Evolutionary conservation across 2,888 invertebrate genomes (phyloP).

Genomic region (Tethea ocularis): DNA sequence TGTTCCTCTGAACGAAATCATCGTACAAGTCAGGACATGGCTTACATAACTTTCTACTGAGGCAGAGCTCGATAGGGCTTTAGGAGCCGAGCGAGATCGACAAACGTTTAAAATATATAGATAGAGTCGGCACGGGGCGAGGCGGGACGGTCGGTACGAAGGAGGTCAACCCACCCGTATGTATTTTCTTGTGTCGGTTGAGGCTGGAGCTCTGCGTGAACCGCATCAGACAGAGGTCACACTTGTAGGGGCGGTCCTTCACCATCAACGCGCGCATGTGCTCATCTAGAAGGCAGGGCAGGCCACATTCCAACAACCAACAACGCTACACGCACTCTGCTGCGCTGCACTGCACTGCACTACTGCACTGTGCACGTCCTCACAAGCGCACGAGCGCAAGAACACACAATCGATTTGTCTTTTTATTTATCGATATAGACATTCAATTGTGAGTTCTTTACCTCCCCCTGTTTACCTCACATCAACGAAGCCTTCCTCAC

Average conservation of each 20-base stretch:
- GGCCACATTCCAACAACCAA: constrained; percentile 41
- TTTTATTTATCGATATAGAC: constrained; percentile 11
- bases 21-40: constrained; percentile 59
- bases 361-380: too few relatives aligned
- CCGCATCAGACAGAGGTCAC: constrained; percentile 87
- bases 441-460: constrained; percentile 60
- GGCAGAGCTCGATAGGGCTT: constrained; percentile 30
- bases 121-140: constrained; percentile 46
- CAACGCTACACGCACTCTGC: constrained; percentile 49
- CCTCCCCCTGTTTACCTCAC: constrained; percentile 82
- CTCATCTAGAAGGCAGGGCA: constrained; percentile 81
- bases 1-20: constrained; percentile 78
- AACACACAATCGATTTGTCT: constrained; percentile 57
- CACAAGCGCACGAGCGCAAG: constrained; percentile 50
- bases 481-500: constrained; percentile 72
- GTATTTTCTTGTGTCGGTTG: constrained; percentile 88
- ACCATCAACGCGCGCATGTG: constrained; percentile 81
- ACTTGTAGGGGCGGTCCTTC: constrained; percentile 86
- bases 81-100: constrained; percentile 39
- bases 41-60: constrained; percentile 37
- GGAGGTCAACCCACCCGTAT: constrained; percentile 83
- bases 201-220: constrained; percentile 89
- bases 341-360: neutral
- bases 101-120: constrained; percentile 26
- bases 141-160: constrained; percentile 40